These are phyloP conservation scores for Notolabrus celidotus DNA, from an alignment of 2,797 vertebrate species.

Conservation along the genomic window DNA sequence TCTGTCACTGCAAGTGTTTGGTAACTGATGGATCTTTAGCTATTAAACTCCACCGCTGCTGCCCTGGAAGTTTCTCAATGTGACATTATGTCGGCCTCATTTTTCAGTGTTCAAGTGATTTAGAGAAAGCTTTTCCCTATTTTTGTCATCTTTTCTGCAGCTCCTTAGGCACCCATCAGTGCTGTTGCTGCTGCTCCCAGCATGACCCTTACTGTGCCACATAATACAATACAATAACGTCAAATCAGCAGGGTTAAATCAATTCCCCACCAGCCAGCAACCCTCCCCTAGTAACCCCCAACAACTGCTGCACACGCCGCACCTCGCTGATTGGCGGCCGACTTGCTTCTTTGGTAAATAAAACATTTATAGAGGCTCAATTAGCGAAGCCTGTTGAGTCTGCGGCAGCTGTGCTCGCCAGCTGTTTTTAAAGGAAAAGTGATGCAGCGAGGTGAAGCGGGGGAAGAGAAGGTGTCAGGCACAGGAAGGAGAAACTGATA, in stretches of 20 bases:
- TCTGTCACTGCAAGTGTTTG: background rate
- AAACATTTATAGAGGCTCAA: constrained; percentile 82
- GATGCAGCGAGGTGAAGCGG: constrained; percentile 55
- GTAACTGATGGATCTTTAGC: constrained; percentile 10
- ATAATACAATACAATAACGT: constrained; percentile 33
- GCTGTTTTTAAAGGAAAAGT: constrained; percentile 77
- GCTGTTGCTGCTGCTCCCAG: constrained; percentile 10
- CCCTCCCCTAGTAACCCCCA: background rate
- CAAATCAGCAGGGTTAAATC: constrained; percentile 60
- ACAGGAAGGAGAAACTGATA: constrained; percentile 18
- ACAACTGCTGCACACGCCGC: constrained; percentile 1
- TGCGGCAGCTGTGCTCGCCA: constrained; percentile 80
- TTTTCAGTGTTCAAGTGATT: constrained; percentile 25
- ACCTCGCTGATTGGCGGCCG: constrained; percentile 68
- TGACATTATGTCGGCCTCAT: constrained; percentile 19
- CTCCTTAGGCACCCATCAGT: background rate
- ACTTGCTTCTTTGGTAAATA: constrained; percentile 80
- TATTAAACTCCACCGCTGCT: constrained; percentile 12
- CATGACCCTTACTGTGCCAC: constrained; percentile 26
- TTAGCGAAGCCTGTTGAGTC: constrained; percentile 79
- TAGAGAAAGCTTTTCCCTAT: background rate
- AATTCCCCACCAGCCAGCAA: constrained; percentile 14
- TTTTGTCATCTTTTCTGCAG: constrained; percentile 14
- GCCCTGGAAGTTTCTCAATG: constrained; percentile 11
- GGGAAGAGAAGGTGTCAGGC: constrained; percentile 69